A percentile compares a stretch with the other conserved stretches of the same genome.
phyloP scores from a whole-genome alignment of 2,888 invertebrate genomes.

The Calliphora vomitoria region DNA sequence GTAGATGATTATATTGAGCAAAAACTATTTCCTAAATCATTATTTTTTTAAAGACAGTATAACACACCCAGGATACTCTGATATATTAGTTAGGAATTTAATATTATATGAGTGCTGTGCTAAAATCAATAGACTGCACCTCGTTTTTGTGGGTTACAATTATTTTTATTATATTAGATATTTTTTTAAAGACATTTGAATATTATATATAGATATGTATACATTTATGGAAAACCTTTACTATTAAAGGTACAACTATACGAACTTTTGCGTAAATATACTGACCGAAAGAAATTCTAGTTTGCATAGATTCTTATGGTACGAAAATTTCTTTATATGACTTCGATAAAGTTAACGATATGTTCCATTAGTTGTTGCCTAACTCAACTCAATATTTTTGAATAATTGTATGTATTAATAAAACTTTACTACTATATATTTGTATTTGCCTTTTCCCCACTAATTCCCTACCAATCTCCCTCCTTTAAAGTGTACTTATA shows the following conservation, averaged over 20 bases:
- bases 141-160: slow-evolving; percentile 55
- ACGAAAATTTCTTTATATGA: not conserved
- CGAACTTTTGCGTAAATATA: too few relatives aligned
- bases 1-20: slow-evolving; percentile 92
- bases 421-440: not conserved
- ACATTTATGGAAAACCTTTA: slow-evolving; percentile 10
- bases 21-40: slow-evolving; percentile 92
- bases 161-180: slow-evolving; percentile 26
- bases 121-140: slow-evolving; percentile 65
- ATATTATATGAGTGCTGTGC: slow-evolving; percentile 60
- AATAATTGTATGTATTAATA: not conserved
- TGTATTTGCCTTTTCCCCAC: slow-evolving; percentile 21
- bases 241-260: not conserved
- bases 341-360: too few relatives aligned
- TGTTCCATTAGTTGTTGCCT: too few relatives aligned
- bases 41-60: slow-evolving; percentile 86
- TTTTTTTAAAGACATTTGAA: slow-evolving; percentile 43
- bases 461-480: slow-evolving; percentile 7
- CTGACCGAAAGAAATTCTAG: not conserved
- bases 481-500: slow-evolving; percentile 82
- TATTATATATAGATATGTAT: slow-evolving; percentile 29
- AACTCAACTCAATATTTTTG: not conserved
- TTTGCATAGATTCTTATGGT: not conserved
- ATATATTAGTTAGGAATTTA: slow-evolving; percentile 27
- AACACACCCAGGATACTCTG: not conserved